Conservation (phyloP, 2,113 vertebrate genomes). For the Propithecus coquereli region DNA sequence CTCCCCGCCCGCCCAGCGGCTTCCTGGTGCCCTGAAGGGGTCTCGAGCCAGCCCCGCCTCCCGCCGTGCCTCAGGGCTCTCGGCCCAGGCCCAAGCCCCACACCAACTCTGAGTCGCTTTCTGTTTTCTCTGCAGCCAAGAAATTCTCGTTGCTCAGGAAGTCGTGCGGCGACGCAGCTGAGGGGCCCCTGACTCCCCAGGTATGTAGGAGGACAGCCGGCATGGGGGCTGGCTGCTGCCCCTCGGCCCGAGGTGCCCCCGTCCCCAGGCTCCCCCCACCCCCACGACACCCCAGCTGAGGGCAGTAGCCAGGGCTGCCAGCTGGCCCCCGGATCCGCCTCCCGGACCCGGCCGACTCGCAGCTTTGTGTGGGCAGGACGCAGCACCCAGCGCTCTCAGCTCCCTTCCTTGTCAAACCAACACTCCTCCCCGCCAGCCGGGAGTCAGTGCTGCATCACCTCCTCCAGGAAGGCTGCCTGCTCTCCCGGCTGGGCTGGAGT, state of each 20-base stretch:
- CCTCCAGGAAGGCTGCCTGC: background rate
- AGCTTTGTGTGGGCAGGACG: background rate
- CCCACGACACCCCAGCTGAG: rapidly evolving
- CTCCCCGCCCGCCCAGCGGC: too few relatives aligned
- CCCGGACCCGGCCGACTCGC: background rate
- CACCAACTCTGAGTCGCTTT: constrained; percentile 66
- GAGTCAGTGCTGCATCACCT: background rate
- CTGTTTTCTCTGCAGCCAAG: constrained; percentile 80
- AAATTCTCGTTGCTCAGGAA: constrained; percentile 80
- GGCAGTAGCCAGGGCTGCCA: constrained; percentile 55
- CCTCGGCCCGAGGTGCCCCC: background rate
- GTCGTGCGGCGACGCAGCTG: constrained; percentile 75
- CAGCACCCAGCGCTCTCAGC: background rate
- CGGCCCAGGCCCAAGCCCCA: background rate
- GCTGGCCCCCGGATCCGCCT: constrained; percentile 57
- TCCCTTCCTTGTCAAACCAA: background rate
- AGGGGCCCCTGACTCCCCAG: constrained; percentile 78
- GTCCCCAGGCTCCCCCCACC: constrained; percentile 63
- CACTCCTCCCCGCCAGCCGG: background rate
- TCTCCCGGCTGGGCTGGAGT: background rate
- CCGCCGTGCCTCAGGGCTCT: background rate
- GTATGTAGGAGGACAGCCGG: constrained; percentile 82
- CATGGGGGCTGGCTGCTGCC: constrained; percentile 63
- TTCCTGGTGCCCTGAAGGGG: background rate
- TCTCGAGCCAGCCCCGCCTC: background rate